Evolutionary conservation across 2,888 invertebrate genomes (phyloP).

Genomic region (Amphimallon solstitiale): DNA sequence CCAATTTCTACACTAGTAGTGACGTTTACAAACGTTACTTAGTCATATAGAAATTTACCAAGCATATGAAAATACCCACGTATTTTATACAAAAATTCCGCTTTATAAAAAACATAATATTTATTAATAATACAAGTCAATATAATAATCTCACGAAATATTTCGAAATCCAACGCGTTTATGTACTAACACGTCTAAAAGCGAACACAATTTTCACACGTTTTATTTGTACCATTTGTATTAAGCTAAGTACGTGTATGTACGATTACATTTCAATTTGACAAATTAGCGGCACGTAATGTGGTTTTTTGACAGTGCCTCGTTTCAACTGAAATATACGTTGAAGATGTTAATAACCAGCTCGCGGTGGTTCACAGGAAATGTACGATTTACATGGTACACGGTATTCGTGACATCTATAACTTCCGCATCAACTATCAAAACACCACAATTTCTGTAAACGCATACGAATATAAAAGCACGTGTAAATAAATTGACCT

Average conservation of each 20-base stretch:
- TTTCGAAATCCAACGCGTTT: too few relatives aligned
- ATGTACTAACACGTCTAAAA: not conserved
- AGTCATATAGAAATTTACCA: too few relatives aligned
- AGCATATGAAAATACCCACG: too few relatives aligned
- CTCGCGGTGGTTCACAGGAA: slow-evolving; percentile 43
- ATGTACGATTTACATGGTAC: slow-evolving; percentile 50
- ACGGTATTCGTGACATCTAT: slow-evolving; percentile 52
- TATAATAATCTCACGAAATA: too few relatives aligned
- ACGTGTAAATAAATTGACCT: slow-evolving; percentile 46
- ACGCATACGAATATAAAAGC: slow-evolving; percentile 43
- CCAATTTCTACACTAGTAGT: too few relatives aligned
- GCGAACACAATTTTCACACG: slow-evolving; percentile 20
- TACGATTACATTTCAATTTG: slow-evolving; percentile 35
- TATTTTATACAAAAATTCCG: too few relatives aligned
- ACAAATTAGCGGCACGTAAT: slow-evolving; percentile 35
- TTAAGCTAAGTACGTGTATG: slow-evolving; percentile 9
- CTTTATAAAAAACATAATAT: too few relatives aligned
- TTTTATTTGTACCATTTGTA: slow-evolving; percentile 25
- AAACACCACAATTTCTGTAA: slow-evolving; percentile 42
- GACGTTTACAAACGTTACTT: too few relatives aligned
- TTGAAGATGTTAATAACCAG: slow-evolving; percentile 37
- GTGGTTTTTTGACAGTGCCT: slow-evolving; percentile 25
- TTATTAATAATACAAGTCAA: too few relatives aligned
- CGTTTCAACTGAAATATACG: slow-evolving; percentile 21
- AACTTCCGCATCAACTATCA: slow-evolving; percentile 50